phyloP scores from a whole-genome alignment of 1,140 invertebrate species.

The Vollenhovia emeryi region DNA sequence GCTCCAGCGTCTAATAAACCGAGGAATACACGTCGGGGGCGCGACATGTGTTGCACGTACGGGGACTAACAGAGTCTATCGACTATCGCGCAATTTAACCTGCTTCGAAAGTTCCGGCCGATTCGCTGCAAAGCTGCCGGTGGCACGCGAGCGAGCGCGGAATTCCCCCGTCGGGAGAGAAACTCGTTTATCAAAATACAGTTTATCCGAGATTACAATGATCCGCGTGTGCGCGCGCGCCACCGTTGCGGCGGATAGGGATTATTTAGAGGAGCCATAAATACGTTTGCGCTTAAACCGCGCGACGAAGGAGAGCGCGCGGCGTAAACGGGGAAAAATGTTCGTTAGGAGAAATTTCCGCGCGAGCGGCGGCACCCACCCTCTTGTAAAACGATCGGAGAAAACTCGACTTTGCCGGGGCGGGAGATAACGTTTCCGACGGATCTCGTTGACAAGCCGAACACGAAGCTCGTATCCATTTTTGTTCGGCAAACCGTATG shows the following conservation, averaged over 20 bases:
- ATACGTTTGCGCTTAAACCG: slow-evolving; percentile 61
- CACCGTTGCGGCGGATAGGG: slow-evolving; percentile 40
- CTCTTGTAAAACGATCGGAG: neutral
- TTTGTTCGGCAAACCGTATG: slow-evolving; percentile 25
- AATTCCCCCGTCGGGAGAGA: slow-evolving; percentile 7
- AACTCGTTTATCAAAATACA: slow-evolving; percentile 63
- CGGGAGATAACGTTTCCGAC: slow-evolving; percentile 31
- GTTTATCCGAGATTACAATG: slow-evolving; percentile 67
- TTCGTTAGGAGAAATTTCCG: slow-evolving; percentile 32
- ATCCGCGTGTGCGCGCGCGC: slow-evolving; percentile 31
- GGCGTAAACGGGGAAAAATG: slow-evolving; percentile 62
- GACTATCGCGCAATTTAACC: slow-evolving; percentile 57
- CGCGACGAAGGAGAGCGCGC: slow-evolving; percentile 19
- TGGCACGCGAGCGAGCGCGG: slow-evolving; percentile 43
- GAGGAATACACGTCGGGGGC: slow-evolving; percentile 26
- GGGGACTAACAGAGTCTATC: slow-evolving; percentile 46
- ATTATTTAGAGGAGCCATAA: slow-evolving; percentile 67
- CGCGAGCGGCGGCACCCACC: neutral
- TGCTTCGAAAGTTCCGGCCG: slow-evolving; percentile 48
- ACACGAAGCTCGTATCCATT: slow-evolving; percentile 50
- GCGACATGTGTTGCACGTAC: slow-evolving; percentile 55
- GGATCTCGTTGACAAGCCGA: slow-evolving; percentile 26
- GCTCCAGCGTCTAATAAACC: neutral
- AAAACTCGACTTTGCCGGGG: slow-evolving; percentile 1
- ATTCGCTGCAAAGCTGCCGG: slow-evolving; percentile 57